Percentiles rank a stretch among this genome's conserved stretches.
Conservation (phyloP, 1,140 invertebrate species). For the Ceratina calcarata region DNA sequence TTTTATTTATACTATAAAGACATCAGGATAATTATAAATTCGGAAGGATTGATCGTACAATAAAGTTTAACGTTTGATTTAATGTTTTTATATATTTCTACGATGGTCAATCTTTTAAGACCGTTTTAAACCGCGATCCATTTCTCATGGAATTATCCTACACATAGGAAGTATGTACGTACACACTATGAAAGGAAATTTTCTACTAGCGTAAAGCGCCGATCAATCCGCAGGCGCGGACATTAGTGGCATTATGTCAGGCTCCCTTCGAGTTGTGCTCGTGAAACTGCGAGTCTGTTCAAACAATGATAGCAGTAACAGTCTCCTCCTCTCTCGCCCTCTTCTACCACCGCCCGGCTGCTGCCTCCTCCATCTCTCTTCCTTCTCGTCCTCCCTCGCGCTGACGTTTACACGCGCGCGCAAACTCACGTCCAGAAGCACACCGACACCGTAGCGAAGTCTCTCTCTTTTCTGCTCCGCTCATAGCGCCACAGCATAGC, state of each 20-base stretch:
- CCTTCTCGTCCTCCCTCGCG: conserved; percentile 38
- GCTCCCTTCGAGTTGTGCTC: conserved; percentile 70
- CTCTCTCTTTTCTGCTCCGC: conserved; percentile 55
- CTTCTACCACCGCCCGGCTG: conserved; percentile 23
- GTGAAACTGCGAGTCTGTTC: conserved; percentile 79
- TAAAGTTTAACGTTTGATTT: too few relatives aligned
- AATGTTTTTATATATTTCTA: not conserved
- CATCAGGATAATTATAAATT: too few relatives aligned
- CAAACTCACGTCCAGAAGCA: conserved; percentile 15
- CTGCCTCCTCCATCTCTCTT: conserved; percentile 27
- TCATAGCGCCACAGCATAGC: conserved; percentile 36
- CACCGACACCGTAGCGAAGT: not conserved
- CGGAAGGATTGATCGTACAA: too few relatives aligned
- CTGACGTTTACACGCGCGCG: conserved; percentile 12
- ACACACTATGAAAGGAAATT: conserved; percentile 22
- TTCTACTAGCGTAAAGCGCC: conserved; percentile 24
- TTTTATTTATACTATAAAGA: too few relatives aligned
- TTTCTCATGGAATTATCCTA: not conserved
- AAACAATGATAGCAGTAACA: conserved; percentile 79
- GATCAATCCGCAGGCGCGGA: conserved; percentile 62
- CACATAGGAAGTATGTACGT: too few relatives aligned
- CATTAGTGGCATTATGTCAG: conserved; percentile 74
- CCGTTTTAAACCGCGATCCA: not conserved
- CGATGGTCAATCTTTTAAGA: not conserved
- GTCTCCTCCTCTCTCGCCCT: conserved; percentile 63